phyloP scores from a whole-genome alignment of 2,888 invertebrate species.

The Drosophila anceps region DNA sequence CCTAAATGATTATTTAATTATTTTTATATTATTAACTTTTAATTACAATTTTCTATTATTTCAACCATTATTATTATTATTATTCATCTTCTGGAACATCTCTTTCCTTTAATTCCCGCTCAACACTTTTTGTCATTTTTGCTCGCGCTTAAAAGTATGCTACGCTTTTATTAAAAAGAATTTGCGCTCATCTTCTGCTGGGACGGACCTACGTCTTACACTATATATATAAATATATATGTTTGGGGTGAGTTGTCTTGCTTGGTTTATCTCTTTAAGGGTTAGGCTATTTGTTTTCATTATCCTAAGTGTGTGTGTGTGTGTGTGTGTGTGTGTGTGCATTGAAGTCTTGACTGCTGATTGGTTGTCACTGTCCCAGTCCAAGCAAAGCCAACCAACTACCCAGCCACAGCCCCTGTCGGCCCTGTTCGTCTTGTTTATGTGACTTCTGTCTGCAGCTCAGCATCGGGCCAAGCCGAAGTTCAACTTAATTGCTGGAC shows the following conservation, averaged over 20 bases:
- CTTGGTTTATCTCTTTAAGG: conserved; percentile 35
- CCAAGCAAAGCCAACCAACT: conserved; percentile 27
- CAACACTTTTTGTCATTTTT: not conserved
- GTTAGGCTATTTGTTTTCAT: conserved; percentile 39
- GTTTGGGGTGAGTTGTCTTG: conserved; percentile 35
- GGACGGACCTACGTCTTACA: conserved; percentile 1
- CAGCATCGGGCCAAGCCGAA: conserved; percentile 49
- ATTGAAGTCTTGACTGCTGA: conserved; percentile 41
- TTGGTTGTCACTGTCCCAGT: conserved; percentile 66
- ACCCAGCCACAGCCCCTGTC: not conserved
- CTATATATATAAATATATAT: too few relatives aligned
- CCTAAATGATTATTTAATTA: too few relatives aligned
- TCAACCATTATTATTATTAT: too few relatives aligned
- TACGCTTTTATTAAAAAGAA: not conserved
- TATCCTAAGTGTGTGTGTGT: conserved; percentile 22
- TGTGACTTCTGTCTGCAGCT: conserved; percentile 69
- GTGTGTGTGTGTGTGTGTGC: too few relatives aligned
- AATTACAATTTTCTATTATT: too few relatives aligned
- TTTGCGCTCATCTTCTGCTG: not conserved
- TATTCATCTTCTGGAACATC: not conserved
- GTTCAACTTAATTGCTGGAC: conserved; percentile 65
- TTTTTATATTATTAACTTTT: too few relatives aligned
- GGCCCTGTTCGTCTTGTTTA: conserved; percentile 16
- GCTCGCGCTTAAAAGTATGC: conserved; percentile 42
- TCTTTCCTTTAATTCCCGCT: not conserved